These are phyloP conservation scores for Cantharis flavilabris DNA, from an alignment of 2,888 invertebrate species.

Conservation along the genomic window DNA sequence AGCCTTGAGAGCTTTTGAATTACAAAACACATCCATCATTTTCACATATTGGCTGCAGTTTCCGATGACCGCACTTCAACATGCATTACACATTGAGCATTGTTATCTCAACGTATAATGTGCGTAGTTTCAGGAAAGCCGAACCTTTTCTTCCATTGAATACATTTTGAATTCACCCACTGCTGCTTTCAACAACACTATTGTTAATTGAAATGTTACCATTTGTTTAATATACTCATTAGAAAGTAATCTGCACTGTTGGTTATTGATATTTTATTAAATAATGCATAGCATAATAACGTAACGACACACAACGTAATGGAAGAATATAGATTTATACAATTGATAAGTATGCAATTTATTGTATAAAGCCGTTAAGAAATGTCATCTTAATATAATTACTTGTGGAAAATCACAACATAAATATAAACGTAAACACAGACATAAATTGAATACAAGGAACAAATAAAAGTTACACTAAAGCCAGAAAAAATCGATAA, in stretches of 20 bases:
- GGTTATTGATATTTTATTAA: background rate
- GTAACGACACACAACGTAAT: background rate
- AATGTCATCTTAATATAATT: too few relatives aligned
- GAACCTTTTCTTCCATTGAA: slow-evolving; percentile 11
- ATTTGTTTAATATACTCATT: background rate
- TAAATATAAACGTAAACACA: too few relatives aligned
- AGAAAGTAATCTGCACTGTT: background rate
- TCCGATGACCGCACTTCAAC: slow-evolving; percentile 44
- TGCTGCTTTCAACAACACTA: background rate
- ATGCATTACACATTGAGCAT: slow-evolving; percentile 36
- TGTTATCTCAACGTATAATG: slow-evolving; percentile 23
- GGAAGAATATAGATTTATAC: background rate
- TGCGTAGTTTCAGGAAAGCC: background rate
- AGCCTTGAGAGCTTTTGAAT: slow-evolving; percentile 18
- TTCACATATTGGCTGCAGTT: slow-evolving; percentile 45
- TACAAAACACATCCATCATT: slow-evolving; percentile 43
- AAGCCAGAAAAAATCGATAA: too few relatives aligned
- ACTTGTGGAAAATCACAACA: too few relatives aligned
- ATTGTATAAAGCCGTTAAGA: too few relatives aligned
- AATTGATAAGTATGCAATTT: too few relatives aligned
- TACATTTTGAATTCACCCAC: slow-evolving; percentile 5
- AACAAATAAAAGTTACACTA: too few relatives aligned
- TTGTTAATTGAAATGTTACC: slow-evolving; percentile 2
- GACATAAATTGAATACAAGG: too few relatives aligned
- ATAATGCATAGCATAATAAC: background rate